Conservation (phyloP, 2,113 vertebrate species). For the Python bivittatus region DNA sequence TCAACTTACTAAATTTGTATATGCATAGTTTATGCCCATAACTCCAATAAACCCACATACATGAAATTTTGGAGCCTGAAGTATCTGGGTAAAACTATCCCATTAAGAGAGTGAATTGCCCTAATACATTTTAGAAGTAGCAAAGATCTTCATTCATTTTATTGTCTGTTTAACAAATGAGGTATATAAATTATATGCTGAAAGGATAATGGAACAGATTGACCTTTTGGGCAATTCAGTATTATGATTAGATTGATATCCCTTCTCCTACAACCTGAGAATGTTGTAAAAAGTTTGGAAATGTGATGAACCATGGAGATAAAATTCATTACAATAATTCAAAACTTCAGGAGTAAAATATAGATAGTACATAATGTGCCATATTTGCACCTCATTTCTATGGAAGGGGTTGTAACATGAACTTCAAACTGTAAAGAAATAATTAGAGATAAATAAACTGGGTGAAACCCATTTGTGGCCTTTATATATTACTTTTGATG, state of each 20-base stretch:
- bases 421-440: not conserved
- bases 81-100: not conserved
- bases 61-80: not conserved
- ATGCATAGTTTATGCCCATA: not conserved
- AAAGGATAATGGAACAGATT: slow-evolving; percentile 42
- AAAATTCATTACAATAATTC: slow-evolving; percentile 52
- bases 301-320: slow-evolving; percentile 13
- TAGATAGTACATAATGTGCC: slow-evolving; percentile 12
- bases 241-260: slow-evolving; percentile 43
- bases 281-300: slow-evolving; percentile 24
- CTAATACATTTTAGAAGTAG: not conserved
- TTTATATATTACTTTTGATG: not conserved
- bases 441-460: not conserved
- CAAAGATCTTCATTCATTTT: not conserved
- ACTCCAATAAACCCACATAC: not conserved
- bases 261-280: slow-evolving; percentile 43
- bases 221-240: slow-evolving; percentile 55
- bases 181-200: not conserved
- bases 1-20: not conserved
- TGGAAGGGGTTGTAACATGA: slow-evolving; percentile 16
- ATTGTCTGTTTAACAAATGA: slow-evolving; percentile 3
- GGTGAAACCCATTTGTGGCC: not conserved
- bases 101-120: not conserved
- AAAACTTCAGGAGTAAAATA: slow-evolving; percentile 38
- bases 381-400: not conserved